Evolutionary conservation across 2,113 vertebrate species (phyloP), one percentile per base, ranked within the genome.

Genomic region (Pangasianodon gigas): DNA sequence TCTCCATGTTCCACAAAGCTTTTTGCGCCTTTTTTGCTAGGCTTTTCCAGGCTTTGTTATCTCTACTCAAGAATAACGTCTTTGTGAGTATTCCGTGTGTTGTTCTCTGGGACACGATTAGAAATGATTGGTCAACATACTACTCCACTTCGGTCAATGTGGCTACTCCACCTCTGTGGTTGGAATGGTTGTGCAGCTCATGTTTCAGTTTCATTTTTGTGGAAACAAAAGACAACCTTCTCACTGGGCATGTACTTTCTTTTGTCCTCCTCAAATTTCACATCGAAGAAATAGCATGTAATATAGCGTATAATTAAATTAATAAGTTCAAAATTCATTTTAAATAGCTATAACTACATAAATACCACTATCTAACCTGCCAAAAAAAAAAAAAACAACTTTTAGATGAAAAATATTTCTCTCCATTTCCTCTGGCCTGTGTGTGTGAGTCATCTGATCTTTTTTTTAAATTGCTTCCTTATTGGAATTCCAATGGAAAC

Each of bases 171-270:
- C 29, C 37, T 41, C 13, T 65, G 13, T n/a, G 14, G 24, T 18
- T 51, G 9, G 19, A 1, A 0, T 71, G 32, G 67, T 16, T 37
- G n/a, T 71, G 14, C 32, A 74, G 32, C 5, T 74, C 32, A 41
- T 18, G 46, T 74, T 86, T 74, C 18, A 18, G 10, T 87, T 87
- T 87, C 69, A 18, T 6, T 87, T 87, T n/a, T 29, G 85, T 1
- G 0, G 24, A 87, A 86, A 26, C 24, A 11, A 75, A 75, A 56
- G n/a, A 6, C 7, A 24, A 29, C 13, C 29, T n/a, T 7, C 14
- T 48, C 4, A 13, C 6, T 29, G 37, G 37, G 7, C 19, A 6
- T 74, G 18, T 19, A 9, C 0, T 41, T 44, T 18, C 16, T 21
- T 74, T 14, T 16, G 18, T 4, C 32, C 69, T 71, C 1, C 26